Percentiles rank a stretch among this genome's conserved stretches.
Evolutionary conservation across 1,140 invertebrate species (phyloP).

Genomic region (Platyscapa corneri): DNA sequence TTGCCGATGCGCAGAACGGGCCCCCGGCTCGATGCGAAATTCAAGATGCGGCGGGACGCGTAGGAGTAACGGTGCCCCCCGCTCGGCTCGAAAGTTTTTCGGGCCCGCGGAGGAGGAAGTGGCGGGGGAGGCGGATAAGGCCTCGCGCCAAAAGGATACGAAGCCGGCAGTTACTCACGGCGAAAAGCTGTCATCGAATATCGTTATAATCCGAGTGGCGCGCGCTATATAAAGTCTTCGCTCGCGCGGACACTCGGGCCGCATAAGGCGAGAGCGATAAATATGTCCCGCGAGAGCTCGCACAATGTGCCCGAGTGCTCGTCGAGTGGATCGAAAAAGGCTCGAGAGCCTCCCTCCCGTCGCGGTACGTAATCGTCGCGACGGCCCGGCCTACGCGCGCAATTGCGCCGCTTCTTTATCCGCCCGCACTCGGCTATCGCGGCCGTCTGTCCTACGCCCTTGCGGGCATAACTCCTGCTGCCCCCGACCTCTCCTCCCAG

Average conservation of each 20-base stretch:
- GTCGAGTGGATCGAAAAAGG: not conserved
- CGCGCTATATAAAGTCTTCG: not conserved
- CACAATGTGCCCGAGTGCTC: too few relatives aligned
- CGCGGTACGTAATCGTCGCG: not conserved
- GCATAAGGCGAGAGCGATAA: constrained; percentile 21
- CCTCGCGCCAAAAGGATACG: not conserved
- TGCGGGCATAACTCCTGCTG: not conserved
- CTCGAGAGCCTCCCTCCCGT: not conserved
- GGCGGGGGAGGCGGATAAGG: not conserved
- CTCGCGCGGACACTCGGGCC: not conserved
- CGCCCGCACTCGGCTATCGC: constrained; percentile 12
- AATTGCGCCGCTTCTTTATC: constrained; percentile 4
- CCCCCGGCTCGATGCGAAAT: too few relatives aligned
- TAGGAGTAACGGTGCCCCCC: not conserved
- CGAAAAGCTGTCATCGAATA: constrained; percentile 32
- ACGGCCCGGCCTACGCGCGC: not conserved
- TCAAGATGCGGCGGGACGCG: too few relatives aligned
- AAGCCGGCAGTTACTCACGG: not conserved
- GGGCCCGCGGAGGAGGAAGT: not conserved
- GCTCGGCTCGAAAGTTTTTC: not conserved
- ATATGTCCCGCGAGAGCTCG: not conserved
- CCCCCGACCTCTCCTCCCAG: too few relatives aligned
- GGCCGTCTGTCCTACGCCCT: not conserved
- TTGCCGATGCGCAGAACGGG: not conserved
- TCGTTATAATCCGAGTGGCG: not conserved